phyloP scores from a whole-genome alignment of 2,113 vertebrate species.

The Heteronetta atricapilla region DNA sequence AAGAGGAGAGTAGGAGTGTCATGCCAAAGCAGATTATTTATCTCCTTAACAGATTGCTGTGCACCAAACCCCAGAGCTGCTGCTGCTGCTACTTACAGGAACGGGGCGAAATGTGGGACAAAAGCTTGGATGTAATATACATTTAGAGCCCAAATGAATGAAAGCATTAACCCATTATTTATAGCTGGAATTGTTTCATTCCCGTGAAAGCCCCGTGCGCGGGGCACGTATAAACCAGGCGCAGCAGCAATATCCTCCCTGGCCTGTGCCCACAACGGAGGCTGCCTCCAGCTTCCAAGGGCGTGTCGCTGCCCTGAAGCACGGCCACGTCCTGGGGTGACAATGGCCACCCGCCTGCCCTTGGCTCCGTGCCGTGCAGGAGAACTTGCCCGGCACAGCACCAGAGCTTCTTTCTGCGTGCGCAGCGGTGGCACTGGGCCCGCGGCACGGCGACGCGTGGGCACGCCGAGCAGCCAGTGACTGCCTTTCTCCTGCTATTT shows the following conservation, averaged over 20 bases:
- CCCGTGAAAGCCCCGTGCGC: not conserved
- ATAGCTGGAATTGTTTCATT: not conserved
- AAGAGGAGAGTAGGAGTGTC: slow-evolving; percentile 88
- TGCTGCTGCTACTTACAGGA: slow-evolving; percentile 74
- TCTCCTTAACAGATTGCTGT: slow-evolving; percentile 92
- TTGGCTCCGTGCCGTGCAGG: not conserved
- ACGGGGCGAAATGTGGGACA: slow-evolving; percentile 59
- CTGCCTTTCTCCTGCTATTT: slow-evolving; percentile 4
- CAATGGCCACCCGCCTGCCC: rapidly evolving
- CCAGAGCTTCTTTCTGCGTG: not conserved
- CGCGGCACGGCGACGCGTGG: rapidly evolving
- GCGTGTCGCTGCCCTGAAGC: not conserved
- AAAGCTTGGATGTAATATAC: slow-evolving; percentile 56
- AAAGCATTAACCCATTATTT: slow-evolving; percentile 64
- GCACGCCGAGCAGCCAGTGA: not conserved
- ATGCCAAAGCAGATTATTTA: slow-evolving; percentile 96
- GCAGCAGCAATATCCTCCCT: not conserved
- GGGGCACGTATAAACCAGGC: not conserved
- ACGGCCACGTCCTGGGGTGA: rapidly evolving
- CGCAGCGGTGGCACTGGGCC: not conserved
- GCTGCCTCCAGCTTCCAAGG: not conserved
- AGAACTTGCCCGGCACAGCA: not conserved
- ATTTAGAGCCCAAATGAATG: slow-evolving; percentile 51
- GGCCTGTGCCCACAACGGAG: not conserved
- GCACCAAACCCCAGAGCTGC: slow-evolving; percentile 89